Percentiles rank a stretch among this genome's conserved stretches.
Conservation (phyloP, 2,113 vertebrate species). For the Sinocyclocheilus maitianheensis region DNA sequence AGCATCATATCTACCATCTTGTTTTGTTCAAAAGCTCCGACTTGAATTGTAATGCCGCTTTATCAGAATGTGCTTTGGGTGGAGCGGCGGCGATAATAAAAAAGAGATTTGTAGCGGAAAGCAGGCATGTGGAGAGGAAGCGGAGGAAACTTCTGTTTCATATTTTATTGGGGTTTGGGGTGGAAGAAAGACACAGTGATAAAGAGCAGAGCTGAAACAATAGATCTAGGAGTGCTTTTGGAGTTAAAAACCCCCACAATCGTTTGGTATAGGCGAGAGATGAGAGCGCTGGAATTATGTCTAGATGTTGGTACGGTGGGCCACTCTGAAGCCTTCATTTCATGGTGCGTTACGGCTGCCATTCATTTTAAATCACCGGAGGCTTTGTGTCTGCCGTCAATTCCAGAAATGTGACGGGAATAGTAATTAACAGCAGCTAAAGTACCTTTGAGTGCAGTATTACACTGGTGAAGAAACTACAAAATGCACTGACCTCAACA, state of each 20-base stretch:
- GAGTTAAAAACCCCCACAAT: background rate
- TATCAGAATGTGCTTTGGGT: constrained; percentile 25
- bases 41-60: constrained; percentile 16
- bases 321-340: constrained; percentile 62
- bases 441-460: background rate
- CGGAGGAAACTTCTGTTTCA: background rate
- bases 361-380: constrained; percentile 62
- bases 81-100: constrained; percentile 1
- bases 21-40: constrained; percentile 9
- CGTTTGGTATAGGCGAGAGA: background rate
- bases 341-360: constrained; percentile 59
- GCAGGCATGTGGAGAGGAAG: background rate
- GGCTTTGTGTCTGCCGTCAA: constrained; percentile 62
- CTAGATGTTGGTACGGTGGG: background rate
- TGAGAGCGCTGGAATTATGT: constrained; percentile 11
- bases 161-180: constrained; percentile 23
- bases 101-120: constrained; percentile 8
- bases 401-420: constrained; percentile 55
- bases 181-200: constrained; percentile 4
- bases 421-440: constrained; percentile 50
- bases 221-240: background rate
- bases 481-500: background rate
- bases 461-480: background rate
- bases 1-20: constrained; percentile 16
- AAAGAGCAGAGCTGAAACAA: background rate